These are phyloP conservation scores for Spodoptera picta DNA, from an alignment of 2,888 invertebrate genomes.

Conservation along the genomic window DNA sequence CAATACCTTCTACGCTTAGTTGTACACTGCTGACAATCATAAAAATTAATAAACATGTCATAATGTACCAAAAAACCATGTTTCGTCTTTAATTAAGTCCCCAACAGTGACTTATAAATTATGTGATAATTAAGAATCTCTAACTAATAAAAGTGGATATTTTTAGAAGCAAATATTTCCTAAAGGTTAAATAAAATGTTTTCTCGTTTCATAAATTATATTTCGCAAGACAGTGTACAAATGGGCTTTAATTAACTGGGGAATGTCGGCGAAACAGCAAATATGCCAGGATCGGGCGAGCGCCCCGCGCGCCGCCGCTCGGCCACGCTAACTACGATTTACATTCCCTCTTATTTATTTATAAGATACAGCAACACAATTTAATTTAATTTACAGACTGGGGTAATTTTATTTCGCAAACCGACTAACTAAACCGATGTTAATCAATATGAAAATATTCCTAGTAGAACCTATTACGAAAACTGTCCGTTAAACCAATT, in stretches of 20 bases:
- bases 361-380: conserved; percentile 71
- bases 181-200: conserved; percentile 71
- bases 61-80: background rate
- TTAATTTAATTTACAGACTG: conserved; percentile 69
- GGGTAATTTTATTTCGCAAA: conserved; percentile 58
- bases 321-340: conserved; percentile 78
- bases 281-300: conserved; percentile 77
- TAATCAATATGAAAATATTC: conserved; percentile 35
- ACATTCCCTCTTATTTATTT: conserved; percentile 80
- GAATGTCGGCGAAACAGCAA: conserved; percentile 84
- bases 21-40: conserved; percentile 11
- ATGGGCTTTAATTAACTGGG: conserved; percentile 87
- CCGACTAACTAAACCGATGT: conserved; percentile 31
- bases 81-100: background rate
- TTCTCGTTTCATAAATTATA: conserved; percentile 83
- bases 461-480: no score
- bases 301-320: conserved; percentile 60
- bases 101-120: conserved; percentile 14
- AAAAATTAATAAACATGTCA: conserved; percentile 5
- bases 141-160: conserved; percentile 54
- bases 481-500: no score
- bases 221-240: conserved; percentile 84
- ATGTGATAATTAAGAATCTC: conserved; percentile 17
- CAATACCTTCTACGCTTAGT: conserved; percentile 60
- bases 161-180: conserved; percentile 70